Base-by-base conservation (phyloP, 1,140 invertebrate genomes). In the Lethocerus indicus region DNA sequence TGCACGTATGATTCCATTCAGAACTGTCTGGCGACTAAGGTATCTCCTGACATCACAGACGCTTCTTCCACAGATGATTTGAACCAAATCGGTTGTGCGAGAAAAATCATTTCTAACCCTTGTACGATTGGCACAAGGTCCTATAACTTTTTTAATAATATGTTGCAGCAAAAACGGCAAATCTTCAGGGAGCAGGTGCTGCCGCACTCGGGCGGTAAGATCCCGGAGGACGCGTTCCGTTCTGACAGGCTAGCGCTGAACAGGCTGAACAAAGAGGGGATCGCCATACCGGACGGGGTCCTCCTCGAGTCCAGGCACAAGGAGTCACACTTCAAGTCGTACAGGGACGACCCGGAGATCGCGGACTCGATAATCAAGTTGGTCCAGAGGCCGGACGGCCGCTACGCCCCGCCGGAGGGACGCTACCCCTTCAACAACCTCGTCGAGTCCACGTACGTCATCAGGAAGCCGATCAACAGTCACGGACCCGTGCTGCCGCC, bases 151-250 rank as follows among this genome's bases (percentile, higher is more conserved):
- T n/a, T n/a, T n/a, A 41, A 21, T 21, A 14, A 3, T 47, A 25
- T 21, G 51, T 59, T 56, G 5, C 53, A 69, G 67, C 63, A 69
- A 62, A 78, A 78, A 59, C 64, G 75, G 21, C 74, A 78, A 59
- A 71, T 78, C 50, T 78, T 74, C 63, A 65, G 75, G 24, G 75
- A 79, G 54, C 71, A 78, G 58, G 69, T 79, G 14, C 54, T 75
- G 23, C 75, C 76, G 16, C 67, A 72, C 49, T 60, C 68, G 12
- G 76, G 75, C 29, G 76, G 75, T 3, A 76, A 75, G 62, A 76
- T 79, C 51, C 76, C 76, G 0, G 75, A 78, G 47, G 71, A 73
- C 43, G 75, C 76, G 18, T 78, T 78, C 53, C 64, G 65, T 46
- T 66, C 69, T 0, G 74, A 78, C 60, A 69, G 76, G 18, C 60